Evolutionary conservation across 2,888 invertebrate species (phyloP).

Genomic region (Drosophila phalerata): DNA sequence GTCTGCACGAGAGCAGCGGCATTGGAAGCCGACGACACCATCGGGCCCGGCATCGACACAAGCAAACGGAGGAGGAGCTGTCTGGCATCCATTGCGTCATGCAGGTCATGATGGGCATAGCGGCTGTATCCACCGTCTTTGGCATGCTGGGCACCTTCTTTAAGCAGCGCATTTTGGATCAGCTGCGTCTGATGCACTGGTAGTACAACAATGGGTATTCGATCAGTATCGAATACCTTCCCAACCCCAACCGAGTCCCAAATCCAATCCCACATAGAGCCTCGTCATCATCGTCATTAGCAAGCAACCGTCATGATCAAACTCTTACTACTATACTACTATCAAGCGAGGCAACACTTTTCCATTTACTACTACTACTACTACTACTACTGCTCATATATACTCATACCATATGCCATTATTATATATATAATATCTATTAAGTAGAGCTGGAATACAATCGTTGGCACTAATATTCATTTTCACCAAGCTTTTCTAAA

Average conservation of each 20-base stretch:
- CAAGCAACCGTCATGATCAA: constrained; percentile 9
- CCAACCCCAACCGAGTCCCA: constrained; percentile 22
- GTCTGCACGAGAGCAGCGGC: constrained; percentile 81
- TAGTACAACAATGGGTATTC: constrained; percentile 83
- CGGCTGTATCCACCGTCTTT: constrained; percentile 85
- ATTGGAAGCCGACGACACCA: constrained; percentile 82
- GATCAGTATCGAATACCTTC: constrained; percentile 68
- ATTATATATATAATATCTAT: constrained; percentile 30
- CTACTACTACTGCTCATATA: constrained; percentile 41
- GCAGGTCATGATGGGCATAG: constrained; percentile 86
- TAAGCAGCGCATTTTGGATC: constrained; percentile 85
- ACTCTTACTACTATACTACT: constrained; percentile 19
- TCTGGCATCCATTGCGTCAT: constrained; percentile 86
- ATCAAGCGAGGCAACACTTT: constrained; percentile 34
- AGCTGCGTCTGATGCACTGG: constrained; percentile 86
- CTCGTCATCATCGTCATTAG: constrained; percentile 30
- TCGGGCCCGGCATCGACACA: constrained; percentile 83
- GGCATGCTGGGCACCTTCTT: constrained; percentile 86
- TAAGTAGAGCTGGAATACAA: constrained; percentile 44
- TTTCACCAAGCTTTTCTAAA: background rate
- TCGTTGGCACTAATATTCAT: background rate
- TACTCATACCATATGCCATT: constrained; percentile 50
- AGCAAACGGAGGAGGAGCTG: constrained; percentile 84
- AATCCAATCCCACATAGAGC: constrained; percentile 5
- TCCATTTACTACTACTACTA: constrained; percentile 40